These are phyloP conservation scores for Corvus cornix DNA, from an alignment of 2,113 vertebrate species.

Conservation along the genomic window DNA sequence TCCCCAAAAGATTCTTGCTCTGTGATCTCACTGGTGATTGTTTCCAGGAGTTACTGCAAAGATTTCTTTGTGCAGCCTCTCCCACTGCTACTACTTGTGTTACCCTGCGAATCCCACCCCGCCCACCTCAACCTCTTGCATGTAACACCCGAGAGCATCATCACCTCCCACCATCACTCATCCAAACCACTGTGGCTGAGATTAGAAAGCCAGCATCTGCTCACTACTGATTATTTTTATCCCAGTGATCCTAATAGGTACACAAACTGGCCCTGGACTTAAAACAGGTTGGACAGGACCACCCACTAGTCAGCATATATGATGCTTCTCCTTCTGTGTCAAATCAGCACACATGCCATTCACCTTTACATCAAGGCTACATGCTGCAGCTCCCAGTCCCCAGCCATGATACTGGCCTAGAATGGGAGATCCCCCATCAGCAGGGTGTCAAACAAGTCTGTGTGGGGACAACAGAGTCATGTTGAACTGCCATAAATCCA, in stretches of 20 bases:
- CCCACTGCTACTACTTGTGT: neutral
- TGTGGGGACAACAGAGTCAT: neutral
- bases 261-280: neutral
- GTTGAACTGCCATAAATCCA: neutral
- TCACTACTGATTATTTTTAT: neutral
- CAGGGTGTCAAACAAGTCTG: neutral
- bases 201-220: neutral
- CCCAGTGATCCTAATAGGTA: neutral
- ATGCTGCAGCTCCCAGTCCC: neutral
- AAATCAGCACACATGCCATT: neutral
- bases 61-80: neutral
- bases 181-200: neutral
- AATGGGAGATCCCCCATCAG: neutral
- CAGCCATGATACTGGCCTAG: neutral
- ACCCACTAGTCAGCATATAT: neutral
- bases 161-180: neutral
- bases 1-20: neutral
- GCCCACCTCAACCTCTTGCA: neutral
- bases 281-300: neutral
- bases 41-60: neutral
- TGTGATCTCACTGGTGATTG: neutral
- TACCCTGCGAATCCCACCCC: neutral
- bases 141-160: neutral
- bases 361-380: neutral
- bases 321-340: neutral